phyloP scores from a whole-genome alignment of 2,797 vertebrate species.

The Lacerta viridis region DNA sequence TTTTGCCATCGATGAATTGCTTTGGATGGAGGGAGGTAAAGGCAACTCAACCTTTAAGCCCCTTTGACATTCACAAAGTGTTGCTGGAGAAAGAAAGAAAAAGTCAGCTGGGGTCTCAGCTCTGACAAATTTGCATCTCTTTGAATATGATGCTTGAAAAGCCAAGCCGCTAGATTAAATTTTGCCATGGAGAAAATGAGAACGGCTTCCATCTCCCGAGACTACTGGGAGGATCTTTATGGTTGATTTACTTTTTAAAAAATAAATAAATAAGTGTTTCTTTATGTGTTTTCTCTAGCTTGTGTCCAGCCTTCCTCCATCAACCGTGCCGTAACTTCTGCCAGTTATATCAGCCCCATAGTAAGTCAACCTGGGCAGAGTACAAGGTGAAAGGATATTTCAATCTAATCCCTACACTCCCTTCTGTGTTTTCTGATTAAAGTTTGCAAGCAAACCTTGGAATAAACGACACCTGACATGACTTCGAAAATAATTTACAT shows the following conservation, averaged over 20 bases:
- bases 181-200: slow-evolving; percentile 99
- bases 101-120: slow-evolving; percentile 91
- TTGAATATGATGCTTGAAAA: slow-evolving; percentile 96
- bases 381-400: slow-evolving; percentile 84
- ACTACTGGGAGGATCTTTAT: slow-evolving; percentile 99
- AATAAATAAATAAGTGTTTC: slow-evolving; percentile 77
- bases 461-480: slow-evolving; percentile 82
- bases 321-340: slow-evolving; percentile 79
- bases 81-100: slow-evolving; percentile 70
- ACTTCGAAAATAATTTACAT: slow-evolving; percentile 82
- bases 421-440: slow-evolving; percentile 87
- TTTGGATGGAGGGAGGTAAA: slow-evolving; percentile 77
- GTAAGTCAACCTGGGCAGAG: slow-evolving; percentile 76
- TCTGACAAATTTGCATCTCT: slow-evolving; percentile 97
- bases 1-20: slow-evolving; percentile 71
- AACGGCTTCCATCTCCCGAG: slow-evolving; percentile 93
- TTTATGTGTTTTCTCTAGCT: slow-evolving; percentile 83
- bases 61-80: slow-evolving; percentile 91
- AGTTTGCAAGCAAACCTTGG: slow-evolving; percentile 85
- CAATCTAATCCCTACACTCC: slow-evolving; percentile 76
- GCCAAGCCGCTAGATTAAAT: slow-evolving; percentile 95
- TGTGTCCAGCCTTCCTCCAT: slow-evolving; percentile 79
- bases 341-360: slow-evolving; percentile 72
- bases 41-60: slow-evolving; percentile 82
- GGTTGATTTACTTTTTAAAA: slow-evolving; percentile 86